A percentile compares a stretch with the other conserved stretches of the same genome.
phyloP scores from a whole-genome alignment of 2,113 vertebrate genomes.

The Oophaga pumilio region DNA sequence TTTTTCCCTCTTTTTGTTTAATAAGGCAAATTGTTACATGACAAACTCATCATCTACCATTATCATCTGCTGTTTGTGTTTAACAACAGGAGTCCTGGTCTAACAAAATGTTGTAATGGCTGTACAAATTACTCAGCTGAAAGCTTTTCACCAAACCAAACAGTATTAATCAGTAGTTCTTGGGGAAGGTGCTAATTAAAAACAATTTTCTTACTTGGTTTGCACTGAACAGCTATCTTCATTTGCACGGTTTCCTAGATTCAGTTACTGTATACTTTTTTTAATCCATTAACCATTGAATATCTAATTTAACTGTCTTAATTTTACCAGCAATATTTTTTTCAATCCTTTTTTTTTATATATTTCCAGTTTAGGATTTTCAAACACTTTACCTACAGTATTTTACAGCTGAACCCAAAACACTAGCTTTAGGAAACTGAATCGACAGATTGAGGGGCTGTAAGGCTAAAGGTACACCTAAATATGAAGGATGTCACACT shows the following conservation, averaged over 20 bases:
- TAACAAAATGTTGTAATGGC: constrained; percentile 88
- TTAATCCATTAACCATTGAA: constrained; percentile 78
- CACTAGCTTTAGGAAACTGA: not conserved
- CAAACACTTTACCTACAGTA: constrained; percentile 9
- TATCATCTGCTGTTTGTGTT: constrained; percentile 90
- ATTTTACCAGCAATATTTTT: constrained; percentile 77
- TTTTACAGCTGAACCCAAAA: not conserved
- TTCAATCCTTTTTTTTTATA: constrained; percentile 76
- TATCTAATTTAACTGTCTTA: constrained; percentile 78
- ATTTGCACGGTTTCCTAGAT: constrained; percentile 80
- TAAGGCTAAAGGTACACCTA: not conserved
- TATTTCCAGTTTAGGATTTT: constrained; percentile 71
- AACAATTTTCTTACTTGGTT: constrained; percentile 90
- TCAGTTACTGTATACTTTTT: constrained; percentile 80
- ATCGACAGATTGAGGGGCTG: not conserved
- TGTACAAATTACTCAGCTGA: constrained; percentile 90
- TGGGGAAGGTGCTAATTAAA: constrained; percentile 91
- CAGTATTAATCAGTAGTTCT: constrained; percentile 91
- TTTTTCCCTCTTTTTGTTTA: constrained; percentile 69
- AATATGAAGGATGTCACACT: not conserved
- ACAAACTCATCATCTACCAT: constrained; percentile 87
- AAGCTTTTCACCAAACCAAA: constrained; percentile 89
- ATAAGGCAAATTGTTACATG: constrained; percentile 92
- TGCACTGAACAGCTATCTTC: constrained; percentile 85
- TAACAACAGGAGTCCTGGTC: constrained; percentile 86